phyloP scores from a whole-genome alignment of 2,888 invertebrate species.

The Ectemnius cavifrons region DNA sequence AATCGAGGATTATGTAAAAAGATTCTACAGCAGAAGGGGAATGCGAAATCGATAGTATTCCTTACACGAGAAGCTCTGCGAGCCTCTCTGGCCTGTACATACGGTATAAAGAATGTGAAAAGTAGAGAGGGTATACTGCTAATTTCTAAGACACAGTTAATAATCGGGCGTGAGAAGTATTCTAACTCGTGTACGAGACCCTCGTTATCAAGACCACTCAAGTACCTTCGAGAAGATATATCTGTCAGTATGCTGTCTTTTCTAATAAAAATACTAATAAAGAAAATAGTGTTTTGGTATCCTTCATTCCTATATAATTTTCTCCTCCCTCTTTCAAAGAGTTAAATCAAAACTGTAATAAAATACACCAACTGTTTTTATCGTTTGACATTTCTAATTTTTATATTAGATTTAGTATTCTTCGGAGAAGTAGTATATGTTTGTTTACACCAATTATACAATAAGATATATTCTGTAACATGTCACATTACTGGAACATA shows the following conservation, averaged over 20 bases:
- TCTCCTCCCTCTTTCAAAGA: not conserved
- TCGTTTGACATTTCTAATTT: no score
- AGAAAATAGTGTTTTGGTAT: not conserved
- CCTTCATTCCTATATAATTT: not conserved
- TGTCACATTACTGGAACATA: no score
- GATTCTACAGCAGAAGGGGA: not conserved
- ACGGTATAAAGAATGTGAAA: slow-evolving; percentile 50
- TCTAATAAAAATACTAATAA: slow-evolving; percentile 61
- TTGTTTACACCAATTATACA: no score
- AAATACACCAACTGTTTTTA: no score
- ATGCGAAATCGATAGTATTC: slow-evolving; percentile 18
- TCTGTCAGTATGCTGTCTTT: slow-evolving; percentile 69
- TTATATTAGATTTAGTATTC: no score
- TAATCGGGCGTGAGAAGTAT: slow-evolving; percentile 43
- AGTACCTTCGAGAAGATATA: slow-evolving; percentile 60
- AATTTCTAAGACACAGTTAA: slow-evolving; percentile 50
- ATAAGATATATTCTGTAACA: no score
- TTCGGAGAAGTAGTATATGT: no score
- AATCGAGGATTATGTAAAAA: not conserved
- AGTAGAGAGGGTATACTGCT: slow-evolving; percentile 39
- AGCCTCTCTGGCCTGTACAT: slow-evolving; percentile 61
- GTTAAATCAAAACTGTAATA: not conserved
- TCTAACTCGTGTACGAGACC: slow-evolving; percentile 54
- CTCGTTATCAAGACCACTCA: slow-evolving; percentile 62
- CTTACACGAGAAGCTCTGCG: slow-evolving; percentile 13